Evolutionary conservation across 2,888 invertebrate species (phyloP), one percentile per base, ranked within the genome.

Genomic region (Drosophila prolongata): DNA sequence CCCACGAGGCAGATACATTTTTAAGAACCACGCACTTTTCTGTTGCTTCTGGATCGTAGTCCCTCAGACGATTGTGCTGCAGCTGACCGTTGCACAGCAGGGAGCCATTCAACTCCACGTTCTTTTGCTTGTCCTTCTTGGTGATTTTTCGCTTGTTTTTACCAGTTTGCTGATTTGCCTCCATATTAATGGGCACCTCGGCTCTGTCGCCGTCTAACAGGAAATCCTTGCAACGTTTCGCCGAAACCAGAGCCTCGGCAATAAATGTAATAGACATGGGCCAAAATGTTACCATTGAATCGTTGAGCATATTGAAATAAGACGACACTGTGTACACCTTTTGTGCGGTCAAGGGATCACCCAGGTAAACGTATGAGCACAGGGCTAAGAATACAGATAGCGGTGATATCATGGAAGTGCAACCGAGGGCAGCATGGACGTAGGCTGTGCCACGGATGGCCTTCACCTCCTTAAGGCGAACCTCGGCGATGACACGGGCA

Each of bases 311-410:
- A 80, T 96, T 97, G 89, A 96, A 97, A 79, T 97, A 95, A 0
- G 97, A 95, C 34, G 96, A 95, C 38, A 96, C 94, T 8, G 96
- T 95, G 90, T 96, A 97, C 0, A 96, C 94, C 90, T 95, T 95
- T 58, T 96, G 95, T 0, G 97, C 95, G 0, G 95, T 95, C 3
- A 97, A 92, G 0, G 80, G 75, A 82, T 95, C 94, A 0, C 95
- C 94, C 34, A 94, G 92, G 0, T 95, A 93, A 2, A 95, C 93
- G 87, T 94, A 96, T 0, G 95, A 94, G 9, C 96, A 92, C 16
- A 98, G 94, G 1, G 96, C 96, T 0, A 96, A 92, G 76, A 97
- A 95, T 0, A 97, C 94, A 1, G 97, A 95, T 1, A 97, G 93
- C 89, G 97, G 96, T 0, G 96, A 95, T 68, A 96, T 95, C 67